Evolutionary conservation across 2,888 invertebrate genomes (phyloP), one percentile per base, ranked within the genome.

Genomic region (Sinhomidia bicolor): DNA sequence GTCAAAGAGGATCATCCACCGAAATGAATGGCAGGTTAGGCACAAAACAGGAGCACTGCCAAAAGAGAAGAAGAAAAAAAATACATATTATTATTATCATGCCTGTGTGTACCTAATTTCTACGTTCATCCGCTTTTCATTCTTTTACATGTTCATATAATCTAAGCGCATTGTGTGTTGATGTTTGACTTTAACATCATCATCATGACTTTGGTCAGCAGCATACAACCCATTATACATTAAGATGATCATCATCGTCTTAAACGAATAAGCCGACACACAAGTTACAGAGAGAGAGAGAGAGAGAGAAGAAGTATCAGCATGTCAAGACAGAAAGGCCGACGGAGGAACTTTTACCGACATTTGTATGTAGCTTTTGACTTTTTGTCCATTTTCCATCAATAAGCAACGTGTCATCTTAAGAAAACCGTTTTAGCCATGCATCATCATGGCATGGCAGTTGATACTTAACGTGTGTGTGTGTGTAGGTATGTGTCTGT

Each of bases 351-450:
- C 54, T n/a, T n/a, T n/a, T 57, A 57, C 62, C 71, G 76, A 84
- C 74, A 51, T 60, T 41, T 3, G 5, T 68, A 36, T 3, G 26
- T 65, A 84, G 17, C 62, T 85, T 85, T 85, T 85, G 85, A 85
- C 85, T 85, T 85, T 83, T 85, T 85, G 65, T 85, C 79, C 54
- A 85, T 85, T 85, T 65, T 79, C 85, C 78, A 85, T 85, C 78
- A 85, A 85, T 85, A 85, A 79, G 85, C 54, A 65, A 79, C 44
- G 62, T 79, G 85, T 85, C 85, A 85, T 71, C 57, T 57, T n/a
- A 83, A 41, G 82, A 81, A 71, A 83, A 83, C 71, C 36, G 83
- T 83, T 83, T 71, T 71, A 65, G 60, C 60, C 60, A 60, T 80
- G 60, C 54, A 57, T 65, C 81, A 82, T 82, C 47, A 82, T 65